These are phyloP conservation scores for Acronicta psi DNA, from an alignment of 2,888 invertebrate species.

Conservation along the genomic window DNA sequence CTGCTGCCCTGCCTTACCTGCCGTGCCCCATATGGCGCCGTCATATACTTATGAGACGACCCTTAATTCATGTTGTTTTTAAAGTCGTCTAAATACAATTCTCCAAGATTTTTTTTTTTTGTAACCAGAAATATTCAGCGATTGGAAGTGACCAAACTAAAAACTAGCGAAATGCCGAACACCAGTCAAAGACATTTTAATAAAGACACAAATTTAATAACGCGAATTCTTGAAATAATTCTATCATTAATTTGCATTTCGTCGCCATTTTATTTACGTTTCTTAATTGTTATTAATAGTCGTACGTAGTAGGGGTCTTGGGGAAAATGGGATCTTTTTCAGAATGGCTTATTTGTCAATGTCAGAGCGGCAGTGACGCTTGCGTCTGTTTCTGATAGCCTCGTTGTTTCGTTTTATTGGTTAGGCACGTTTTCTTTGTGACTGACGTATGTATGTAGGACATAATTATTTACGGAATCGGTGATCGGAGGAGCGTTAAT, in stretches of 20 bases:
- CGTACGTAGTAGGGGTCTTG: slow-evolving; percentile 73
- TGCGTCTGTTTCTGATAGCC: slow-evolving; percentile 81
- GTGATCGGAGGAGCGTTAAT: slow-evolving; percentile 21
- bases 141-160: slow-evolving; percentile 7
- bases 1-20: too few relatives aligned
- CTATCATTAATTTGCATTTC: slow-evolving; percentile 58
- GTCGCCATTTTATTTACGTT: slow-evolving; percentile 44
- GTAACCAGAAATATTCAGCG: slow-evolving; percentile 9
- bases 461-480: slow-evolving; percentile 51
- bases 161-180: too few relatives aligned
- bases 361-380: slow-evolving; percentile 77
- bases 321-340: slow-evolving; percentile 80
- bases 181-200: slow-evolving; percentile 24
- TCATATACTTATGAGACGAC: too few relatives aligned
- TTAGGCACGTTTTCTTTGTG: slow-evolving; percentile 68
- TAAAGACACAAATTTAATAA: slow-evolving; percentile 53
- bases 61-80: too few relatives aligned
- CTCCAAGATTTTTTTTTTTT: too few relatives aligned
- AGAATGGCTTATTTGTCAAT: slow-evolving; percentile 84
- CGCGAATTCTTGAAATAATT: slow-evolving; percentile 44
- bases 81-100: too few relatives aligned
- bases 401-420: slow-evolving; percentile 81
- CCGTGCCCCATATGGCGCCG: too few relatives aligned
- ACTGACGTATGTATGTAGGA: slow-evolving; percentile 51
- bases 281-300: slow-evolving; percentile 66